A percentile compares a stretch with the other conserved stretches of the same genome.
phyloP scores from a whole-genome alignment of 2,797 vertebrate genomes.

The Pseudocheirus occidentalis region DNA sequence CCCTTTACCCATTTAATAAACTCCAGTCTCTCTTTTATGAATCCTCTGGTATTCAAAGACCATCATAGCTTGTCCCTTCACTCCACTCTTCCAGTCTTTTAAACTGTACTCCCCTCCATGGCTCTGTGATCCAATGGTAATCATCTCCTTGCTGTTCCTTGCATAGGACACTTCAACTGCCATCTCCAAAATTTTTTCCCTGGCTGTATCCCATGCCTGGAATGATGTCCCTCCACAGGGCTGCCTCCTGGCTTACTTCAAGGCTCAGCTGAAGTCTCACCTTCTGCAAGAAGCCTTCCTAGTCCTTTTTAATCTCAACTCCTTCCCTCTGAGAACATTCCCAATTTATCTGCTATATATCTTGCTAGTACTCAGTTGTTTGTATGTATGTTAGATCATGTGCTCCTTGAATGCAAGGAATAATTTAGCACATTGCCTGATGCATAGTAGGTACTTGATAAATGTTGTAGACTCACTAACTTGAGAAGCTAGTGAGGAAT shows the following conservation, averaged over 20 bases:
- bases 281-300: not conserved
- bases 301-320: not conserved
- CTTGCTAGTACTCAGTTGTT: not conserved
- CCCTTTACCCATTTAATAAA: not conserved
- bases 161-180: not conserved
- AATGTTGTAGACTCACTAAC: not conserved
- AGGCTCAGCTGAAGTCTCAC: not conserved
- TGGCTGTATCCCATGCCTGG: not conserved
- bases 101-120: not conserved
- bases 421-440: not conserved
- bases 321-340: not conserved
- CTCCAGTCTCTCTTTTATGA: not conserved
- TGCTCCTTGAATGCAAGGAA: not conserved
- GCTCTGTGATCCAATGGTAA: not conserved
- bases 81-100: not conserved
- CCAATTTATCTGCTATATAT: not conserved
- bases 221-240: not conserved
- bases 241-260: not conserved
- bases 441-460: not conserved
- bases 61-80: not conserved
- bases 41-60: not conserved
- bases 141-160: not conserved
- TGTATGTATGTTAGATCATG: not conserved
- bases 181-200: not conserved
- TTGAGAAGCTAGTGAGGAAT: not conserved